A percentile compares a stretch with the other conserved stretches of the same genome.
Evolutionary conservation across 2,797 vertebrate genomes (phyloP).

Genomic region (Pelodytes ibericus): DNA sequence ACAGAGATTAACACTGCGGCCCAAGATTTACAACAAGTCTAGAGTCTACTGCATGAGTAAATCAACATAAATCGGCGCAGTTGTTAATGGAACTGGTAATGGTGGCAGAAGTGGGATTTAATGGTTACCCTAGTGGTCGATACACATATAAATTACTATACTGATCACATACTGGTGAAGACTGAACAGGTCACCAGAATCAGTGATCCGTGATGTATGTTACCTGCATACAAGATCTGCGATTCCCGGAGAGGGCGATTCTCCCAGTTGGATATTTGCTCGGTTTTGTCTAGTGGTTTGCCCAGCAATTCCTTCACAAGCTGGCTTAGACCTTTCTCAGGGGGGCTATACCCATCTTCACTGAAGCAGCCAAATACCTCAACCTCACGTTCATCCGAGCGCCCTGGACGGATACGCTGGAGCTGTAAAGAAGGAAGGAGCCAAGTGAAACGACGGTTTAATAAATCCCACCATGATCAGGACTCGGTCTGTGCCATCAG

Average conservation of each 20-base stretch:
- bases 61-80: no score
- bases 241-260: slow-evolving; percentile 79
- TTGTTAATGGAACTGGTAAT: no score
- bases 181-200: no score
- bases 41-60: no score
- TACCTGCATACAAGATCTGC: slow-evolving; percentile 88
- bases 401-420: slow-evolving; percentile 59
- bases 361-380: background rate
- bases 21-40: no score
- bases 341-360: background rate
- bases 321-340: slow-evolving; percentile 84
- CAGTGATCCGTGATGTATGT: background rate
- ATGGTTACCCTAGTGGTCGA: no score
- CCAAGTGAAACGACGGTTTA: background rate
- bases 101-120: no score
- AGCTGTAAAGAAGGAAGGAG: slow-evolving; percentile 54
- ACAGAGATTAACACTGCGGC: background rate
- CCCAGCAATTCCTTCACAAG: slow-evolving; percentile 84
- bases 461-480: background rate
- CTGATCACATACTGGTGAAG: no score
- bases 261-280: slow-evolving; percentile 91
- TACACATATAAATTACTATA: no score
- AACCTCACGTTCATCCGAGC: background rate
- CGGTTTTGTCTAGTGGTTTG: slow-evolving; percentile 81
- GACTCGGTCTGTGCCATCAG: no score